These are phyloP conservation scores for Opisthograptis luteolata DNA, from an alignment of 2,888 invertebrate genomes.

Conservation along the genomic window DNA sequence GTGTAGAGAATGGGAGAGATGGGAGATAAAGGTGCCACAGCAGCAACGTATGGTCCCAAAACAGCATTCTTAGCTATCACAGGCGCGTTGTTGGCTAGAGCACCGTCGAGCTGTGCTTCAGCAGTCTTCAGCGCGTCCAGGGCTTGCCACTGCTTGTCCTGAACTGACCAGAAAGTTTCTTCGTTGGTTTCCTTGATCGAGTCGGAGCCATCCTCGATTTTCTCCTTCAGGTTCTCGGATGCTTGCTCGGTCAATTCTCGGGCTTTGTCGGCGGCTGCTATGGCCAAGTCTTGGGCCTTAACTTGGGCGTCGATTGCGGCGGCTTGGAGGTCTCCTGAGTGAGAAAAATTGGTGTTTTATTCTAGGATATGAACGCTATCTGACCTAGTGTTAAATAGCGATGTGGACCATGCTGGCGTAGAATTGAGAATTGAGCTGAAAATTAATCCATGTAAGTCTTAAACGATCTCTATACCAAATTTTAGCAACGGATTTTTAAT, in stretches of 20 bases:
- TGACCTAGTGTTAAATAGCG: no score
- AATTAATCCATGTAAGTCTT: no score
- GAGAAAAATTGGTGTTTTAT: neutral
- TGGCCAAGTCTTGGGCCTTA: conserved; percentile 54
- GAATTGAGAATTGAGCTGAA: no score
- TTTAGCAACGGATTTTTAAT: no score
- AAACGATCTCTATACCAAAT: no score
- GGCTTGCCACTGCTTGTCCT: conserved; percentile 75
- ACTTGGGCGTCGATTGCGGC: conserved; percentile 71
- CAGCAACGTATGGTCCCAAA: conserved; percentile 30
- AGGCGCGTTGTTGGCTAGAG: conserved; percentile 55
- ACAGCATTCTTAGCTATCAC: conserved; percentile 51
- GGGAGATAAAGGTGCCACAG: conserved; percentile 33
- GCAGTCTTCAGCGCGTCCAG: conserved; percentile 65
- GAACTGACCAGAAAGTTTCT: conserved; percentile 60
- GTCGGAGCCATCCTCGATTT: conserved; percentile 49
- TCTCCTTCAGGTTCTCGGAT: conserved; percentile 54
- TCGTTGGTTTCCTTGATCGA: conserved; percentile 58
- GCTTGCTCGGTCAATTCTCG: conserved; percentile 55
- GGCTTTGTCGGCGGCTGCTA: conserved; percentile 57
- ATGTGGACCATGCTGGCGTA: no score
- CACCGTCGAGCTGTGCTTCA: conserved; percentile 65
- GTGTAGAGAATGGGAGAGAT: conserved; percentile 15
- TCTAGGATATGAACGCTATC: no score
- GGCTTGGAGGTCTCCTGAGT: conserved; percentile 70